phyloP scores from a whole-genome alignment of 1,140 invertebrate species.

The Micrasema minimum region DNA sequence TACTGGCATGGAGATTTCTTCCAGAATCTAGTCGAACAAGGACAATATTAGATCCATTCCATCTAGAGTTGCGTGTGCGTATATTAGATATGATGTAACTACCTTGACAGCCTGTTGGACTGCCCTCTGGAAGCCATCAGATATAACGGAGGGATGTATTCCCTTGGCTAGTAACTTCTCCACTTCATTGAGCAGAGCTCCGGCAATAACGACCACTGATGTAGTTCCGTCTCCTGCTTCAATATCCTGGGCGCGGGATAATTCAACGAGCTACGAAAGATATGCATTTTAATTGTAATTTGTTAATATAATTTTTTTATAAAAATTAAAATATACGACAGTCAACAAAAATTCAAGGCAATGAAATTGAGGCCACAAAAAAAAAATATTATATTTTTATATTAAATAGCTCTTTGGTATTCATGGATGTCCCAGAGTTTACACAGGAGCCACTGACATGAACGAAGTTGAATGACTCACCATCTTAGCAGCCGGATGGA shows the following conservation, averaged over 20 bases:
- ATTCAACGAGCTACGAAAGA: conserved; percentile 85
- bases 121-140: conserved; percentile 95
- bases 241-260: conserved; percentile 98
- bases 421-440: too few relatives aligned
- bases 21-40: conserved; percentile 78
- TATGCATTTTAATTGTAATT: neutral
- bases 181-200: conserved; percentile 93
- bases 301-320: too few relatives aligned
- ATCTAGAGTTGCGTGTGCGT: neutral
- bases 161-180: conserved; percentile 93
- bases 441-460: too few relatives aligned
- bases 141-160: conserved; percentile 97
- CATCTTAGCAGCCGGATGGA: conserved; percentile 99
- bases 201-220: conserved; percentile 95
- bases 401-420: too few relatives aligned
- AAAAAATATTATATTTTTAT: too few relatives aligned
- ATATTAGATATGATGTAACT: conserved; percentile 37
- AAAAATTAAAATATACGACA: too few relatives aligned
- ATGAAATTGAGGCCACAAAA: neutral
- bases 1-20: conserved; percentile 86
- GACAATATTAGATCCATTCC: neutral
- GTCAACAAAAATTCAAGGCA: too few relatives aligned
- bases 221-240: conserved; percentile 99
- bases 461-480: too few relatives aligned
- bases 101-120: conserved; percentile 83